A percentile compares a stretch with the other conserved stretches of the same genome.
Evolutionary conservation across 2,797 vertebrate genomes (phyloP).

Genomic region (Ceryle rudis): DNA sequence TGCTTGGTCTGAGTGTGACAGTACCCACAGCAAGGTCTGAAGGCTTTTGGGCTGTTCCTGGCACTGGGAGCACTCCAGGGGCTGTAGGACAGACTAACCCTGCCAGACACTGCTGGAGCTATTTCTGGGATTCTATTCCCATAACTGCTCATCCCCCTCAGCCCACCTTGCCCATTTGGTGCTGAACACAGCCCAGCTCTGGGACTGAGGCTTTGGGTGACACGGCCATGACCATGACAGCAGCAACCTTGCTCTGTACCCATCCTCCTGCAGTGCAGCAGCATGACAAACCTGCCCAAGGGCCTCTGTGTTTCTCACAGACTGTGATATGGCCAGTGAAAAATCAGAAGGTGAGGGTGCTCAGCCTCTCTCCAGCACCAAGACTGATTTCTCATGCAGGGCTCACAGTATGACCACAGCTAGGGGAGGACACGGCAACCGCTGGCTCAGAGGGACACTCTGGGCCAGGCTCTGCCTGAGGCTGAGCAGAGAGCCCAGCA

Average conservation of each 20-base stretch:
- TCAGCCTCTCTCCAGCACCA: background rate
- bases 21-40: background rate
- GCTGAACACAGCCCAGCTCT: background rate
- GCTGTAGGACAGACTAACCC: background rate
- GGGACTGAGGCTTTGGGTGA: background rate
- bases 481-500: background rate
- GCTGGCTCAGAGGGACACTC: background rate
- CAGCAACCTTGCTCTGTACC: background rate
- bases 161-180: background rate
- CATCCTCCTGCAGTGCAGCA: fast-evolving
- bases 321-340: background rate
- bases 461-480: background rate
- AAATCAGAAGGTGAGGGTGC: background rate
- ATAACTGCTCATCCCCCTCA: background rate
- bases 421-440: background rate
- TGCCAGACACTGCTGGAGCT: background rate
- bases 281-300: background rate
- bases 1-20: fast-evolving
- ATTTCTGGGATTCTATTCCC: background rate
- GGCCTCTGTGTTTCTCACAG: background rate
- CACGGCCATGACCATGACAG: background rate
- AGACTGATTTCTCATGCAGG: background rate
- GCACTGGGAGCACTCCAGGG: background rate
- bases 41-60: background rate
- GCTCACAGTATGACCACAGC: background rate